Evolutionary conservation across 2,888 invertebrate species (phyloP).

Genomic region (Fragum fragum): DNA sequence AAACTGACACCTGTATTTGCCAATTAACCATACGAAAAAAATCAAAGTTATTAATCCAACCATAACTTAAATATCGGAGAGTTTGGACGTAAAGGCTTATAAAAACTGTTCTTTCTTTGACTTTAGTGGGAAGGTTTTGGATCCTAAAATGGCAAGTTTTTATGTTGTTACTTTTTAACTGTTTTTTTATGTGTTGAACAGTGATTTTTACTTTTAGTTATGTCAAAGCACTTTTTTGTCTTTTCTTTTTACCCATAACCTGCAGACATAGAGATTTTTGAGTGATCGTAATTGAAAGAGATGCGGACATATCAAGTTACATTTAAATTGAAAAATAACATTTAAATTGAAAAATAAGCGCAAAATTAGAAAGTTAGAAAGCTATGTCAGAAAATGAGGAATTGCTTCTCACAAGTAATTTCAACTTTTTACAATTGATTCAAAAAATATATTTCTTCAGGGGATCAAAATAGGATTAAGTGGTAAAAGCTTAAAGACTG

Average conservation of each 20-base stretch:
- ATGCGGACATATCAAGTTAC: too few species aligned
- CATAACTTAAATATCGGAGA: background rate
- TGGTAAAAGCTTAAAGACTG: too few species aligned
- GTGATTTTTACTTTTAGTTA: too few species aligned
- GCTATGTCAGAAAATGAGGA: background rate
- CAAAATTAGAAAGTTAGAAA: background rate
- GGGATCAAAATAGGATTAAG: background rate
- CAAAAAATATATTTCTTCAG: background rate
- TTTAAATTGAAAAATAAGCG: too few species aligned
- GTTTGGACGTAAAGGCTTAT: background rate
- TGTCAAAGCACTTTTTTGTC: too few species aligned
- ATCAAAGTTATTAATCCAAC: conserved; percentile 3
- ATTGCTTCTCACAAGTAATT: conserved; percentile 5
- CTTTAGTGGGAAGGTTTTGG: background rate
- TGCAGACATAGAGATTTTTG: too few species aligned
- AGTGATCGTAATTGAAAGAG: too few species aligned
- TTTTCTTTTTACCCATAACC: too few species aligned
- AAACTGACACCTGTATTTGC: background rate
- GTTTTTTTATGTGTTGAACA: too few species aligned
- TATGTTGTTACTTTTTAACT: background rate
- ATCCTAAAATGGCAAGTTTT: background rate
- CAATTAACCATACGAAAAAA: background rate
- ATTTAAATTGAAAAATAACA: too few species aligned
- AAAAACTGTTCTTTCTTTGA: background rate
- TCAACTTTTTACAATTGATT: conserved; percentile 4